Evolutionary conservation across 2,888 invertebrate genomes (phyloP), one percentile per base, ranked within the genome.

Genomic region (Reticulitermes lucifugus): DNA sequence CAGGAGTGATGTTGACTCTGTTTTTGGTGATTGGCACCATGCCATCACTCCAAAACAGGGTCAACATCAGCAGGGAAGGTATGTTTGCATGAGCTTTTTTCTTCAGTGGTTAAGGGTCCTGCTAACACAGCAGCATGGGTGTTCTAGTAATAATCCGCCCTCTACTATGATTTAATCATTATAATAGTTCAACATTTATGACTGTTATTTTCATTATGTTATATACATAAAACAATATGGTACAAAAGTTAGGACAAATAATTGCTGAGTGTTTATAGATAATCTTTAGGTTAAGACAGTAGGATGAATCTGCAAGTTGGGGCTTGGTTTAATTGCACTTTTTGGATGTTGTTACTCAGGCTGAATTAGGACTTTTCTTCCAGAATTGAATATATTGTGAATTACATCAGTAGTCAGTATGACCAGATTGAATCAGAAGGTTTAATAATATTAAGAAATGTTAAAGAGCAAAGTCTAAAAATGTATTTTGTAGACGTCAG

Each of bases 161-260:
- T 18, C 14, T 73, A 5, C 73, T 73, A 25, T 6, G 25, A 25
- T 7, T 65, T 65, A 65, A 18, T 73, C 41, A 73, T 73, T 5
- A 21, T 29, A 18, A 10, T 73, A 73, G 18, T 35, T 65, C 65
- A 25, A n/a, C 65, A 25, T 65, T n/a, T 65, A 7, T 25, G 7
- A 25, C 73, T 73, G 41, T 73, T 73, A 73, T 73, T 21, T 21
- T 41, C 22, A 41, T 73, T 41, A 5, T 41, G 14, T 1, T 18
- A 41, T 41, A 18, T 35, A 41, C 21, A 73, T 73, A 6, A 73
- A 73, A 73, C 14, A 65, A 41, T 73, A 41, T 21, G 18, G 73
- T 73, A 73, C 73, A 73, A 73, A 41, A 10, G 2, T 73, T 73
- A 73, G 41, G 73, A 73, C 73, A 73, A 73, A 73, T 73, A 73